Conservation (phyloP, 2,797 vertebrate genomes). For the Muscicapa striata region DNA sequence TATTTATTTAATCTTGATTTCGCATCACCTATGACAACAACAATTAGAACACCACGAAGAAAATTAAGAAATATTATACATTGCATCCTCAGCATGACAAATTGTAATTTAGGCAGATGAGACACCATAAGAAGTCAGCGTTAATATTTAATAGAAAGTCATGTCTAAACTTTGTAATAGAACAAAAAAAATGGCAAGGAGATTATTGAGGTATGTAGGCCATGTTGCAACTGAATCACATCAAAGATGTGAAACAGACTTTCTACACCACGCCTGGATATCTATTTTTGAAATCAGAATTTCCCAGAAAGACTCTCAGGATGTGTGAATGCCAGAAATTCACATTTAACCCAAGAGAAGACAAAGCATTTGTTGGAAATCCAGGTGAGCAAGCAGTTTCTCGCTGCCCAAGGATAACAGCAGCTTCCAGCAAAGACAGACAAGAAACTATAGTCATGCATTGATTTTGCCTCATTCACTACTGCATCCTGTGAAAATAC, state of each 20-base stretch:
- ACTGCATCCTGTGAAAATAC: neutral
- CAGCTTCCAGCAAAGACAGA: neutral
- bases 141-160: neutral
- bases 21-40: neutral
- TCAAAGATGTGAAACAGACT: neutral
- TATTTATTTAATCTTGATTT: neutral
- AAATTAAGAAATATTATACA: neutral
- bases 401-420: neutral
- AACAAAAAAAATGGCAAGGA: neutral
- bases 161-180: neutral
- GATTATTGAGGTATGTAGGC: neutral
- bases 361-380: neutral
- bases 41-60: neutral
- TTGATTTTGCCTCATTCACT: neutral
- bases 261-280: neutral
- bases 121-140: neutral
- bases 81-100: neutral
- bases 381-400: neutral
- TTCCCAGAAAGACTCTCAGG: neutral
- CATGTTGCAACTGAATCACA: neutral
- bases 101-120: neutral
- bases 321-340: neutral
- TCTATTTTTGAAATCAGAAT: neutral
- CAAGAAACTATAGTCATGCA: neutral
- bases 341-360: neutral